Conservation (phyloP, 2,888 invertebrate genomes). For the Omphaloscelis lunosa region DNA sequence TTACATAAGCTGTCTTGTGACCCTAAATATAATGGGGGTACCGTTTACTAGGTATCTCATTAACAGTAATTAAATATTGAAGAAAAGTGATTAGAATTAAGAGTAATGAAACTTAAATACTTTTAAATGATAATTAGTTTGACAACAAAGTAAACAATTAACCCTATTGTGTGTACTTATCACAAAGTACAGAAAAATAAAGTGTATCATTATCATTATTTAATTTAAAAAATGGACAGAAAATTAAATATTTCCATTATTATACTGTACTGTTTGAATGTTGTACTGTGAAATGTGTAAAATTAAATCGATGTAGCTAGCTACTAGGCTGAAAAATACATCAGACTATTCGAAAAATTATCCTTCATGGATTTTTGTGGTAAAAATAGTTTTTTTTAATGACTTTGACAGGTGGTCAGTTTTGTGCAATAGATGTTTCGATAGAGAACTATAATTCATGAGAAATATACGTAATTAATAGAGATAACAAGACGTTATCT, state of each 20-base stretch:
- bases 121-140: slow-evolving; percentile 27
- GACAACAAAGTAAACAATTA: slow-evolving; percentile 31
- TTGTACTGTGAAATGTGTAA: neutral
- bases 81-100: slow-evolving; percentile 16
- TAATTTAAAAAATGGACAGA: neutral
- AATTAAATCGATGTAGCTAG: neutral
- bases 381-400: slow-evolving; percentile 29
- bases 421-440: slow-evolving; percentile 7
- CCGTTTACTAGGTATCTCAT: neutral
- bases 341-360: neutral
- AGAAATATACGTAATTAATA: neutral
- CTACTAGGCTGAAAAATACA: neutral
- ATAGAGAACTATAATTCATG: neutral
- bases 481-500: neutral
- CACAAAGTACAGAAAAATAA: slow-evolving; percentile 17
- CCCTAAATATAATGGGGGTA: neutral
- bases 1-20: neutral
- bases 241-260: neutral
- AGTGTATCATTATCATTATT: neutral
- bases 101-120: slow-evolving; percentile 24
- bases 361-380: neutral
- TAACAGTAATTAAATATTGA: slow-evolving; percentile 17
- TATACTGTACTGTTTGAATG: neutral
- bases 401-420: slow-evolving; percentile 31
- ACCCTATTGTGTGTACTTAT: neutral